Percentiles rank a stretch among this genome's conserved stretches.
phyloP scores from a whole-genome alignment of 2,113 vertebrate genomes.

The Dolichallabes microphthalmus region DNA sequence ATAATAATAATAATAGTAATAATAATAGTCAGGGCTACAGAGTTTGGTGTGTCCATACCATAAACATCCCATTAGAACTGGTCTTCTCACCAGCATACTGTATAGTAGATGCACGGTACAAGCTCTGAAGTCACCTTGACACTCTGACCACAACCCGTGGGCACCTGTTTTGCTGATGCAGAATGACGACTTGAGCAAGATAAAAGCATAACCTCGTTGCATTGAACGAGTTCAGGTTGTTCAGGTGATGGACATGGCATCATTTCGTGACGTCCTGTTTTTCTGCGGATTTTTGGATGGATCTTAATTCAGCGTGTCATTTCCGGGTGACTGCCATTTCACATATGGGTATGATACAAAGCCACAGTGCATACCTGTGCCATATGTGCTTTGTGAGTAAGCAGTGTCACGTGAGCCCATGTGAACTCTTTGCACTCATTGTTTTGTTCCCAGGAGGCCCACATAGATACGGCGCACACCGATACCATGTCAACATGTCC shows the following conservation, averaged over 20 bases:
- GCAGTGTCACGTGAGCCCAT: conserved; percentile 28
- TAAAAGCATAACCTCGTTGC: not conserved
- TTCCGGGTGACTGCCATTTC: not conserved
- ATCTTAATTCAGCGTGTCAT: not conserved
- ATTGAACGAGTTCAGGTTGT: not conserved
- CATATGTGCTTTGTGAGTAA: not conserved
- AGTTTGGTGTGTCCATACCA: not conserved
- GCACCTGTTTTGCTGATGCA: not conserved
- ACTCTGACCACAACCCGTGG: not conserved
- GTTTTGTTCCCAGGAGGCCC: conserved; percentile 57
- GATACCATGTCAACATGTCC: conserved; percentile 33
- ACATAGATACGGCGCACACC: conserved; percentile 38
- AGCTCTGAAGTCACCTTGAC: not conserved
- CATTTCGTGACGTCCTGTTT: not conserved
- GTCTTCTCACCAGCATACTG: not conserved
- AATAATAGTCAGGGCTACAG: not conserved
- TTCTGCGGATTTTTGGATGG: not conserved
- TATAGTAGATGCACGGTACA: not conserved
- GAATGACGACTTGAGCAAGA: not conserved
- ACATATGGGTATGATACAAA: not conserved
- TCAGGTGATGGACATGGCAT: not conserved
- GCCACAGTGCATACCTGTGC: not conserved
- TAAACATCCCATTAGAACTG: not conserved
- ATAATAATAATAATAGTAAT: not conserved
- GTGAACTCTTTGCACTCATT: conserved; percentile 35